Evolutionary conservation across 2,113 vertebrate genomes (phyloP), one percentile per base, ranked within the genome.

Genomic region (Plecturocebus donacophilus): DNA sequence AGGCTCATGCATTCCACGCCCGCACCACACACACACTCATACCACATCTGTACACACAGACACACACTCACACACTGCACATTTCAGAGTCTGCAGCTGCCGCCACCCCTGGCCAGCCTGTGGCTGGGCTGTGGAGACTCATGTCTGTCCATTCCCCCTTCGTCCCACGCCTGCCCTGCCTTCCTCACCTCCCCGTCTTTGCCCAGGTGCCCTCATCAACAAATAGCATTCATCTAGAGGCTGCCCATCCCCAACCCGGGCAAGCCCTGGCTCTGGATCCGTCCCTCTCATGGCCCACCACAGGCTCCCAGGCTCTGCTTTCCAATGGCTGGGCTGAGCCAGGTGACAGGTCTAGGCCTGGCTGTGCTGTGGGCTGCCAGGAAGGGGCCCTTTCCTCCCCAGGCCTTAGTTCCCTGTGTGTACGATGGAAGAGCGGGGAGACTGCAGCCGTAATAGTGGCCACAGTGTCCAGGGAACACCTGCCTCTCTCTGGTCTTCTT

Each of bases 111-210:
- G 16, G 2, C 70, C 38, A 52, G 71, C 49, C 73, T 20, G 0
- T 11, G 82, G 21, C 40, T 25, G 10, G 7, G 11, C 38, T 6
- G 3, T 12, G 3, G 56, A 56, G 12, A 35, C 27, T 27, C 19
- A 6, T 1, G 47, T 35, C 40, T 0, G 40, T 35, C 45, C n/a
- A 0, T n/a, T 38, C 8, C 30, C 3, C 20, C 7, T 30, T 38
- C 12, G 0, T 16, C 21, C 58, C 76, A 42, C 1, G 5, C n/a
- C 40, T 21, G 14, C 35, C 49, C 61, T 12, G 54, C 32, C 42
- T 25, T 16, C 35, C 52, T 14, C 32, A 3, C 1, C 42, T 8
- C 19, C 2, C 4, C 3, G 1, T 8, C 8, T 45, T 91, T 40
- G 16, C 45, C 81, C 54, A 58, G 20, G 25, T 30, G 30, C 56